Percentiles rank a stretch among this genome's conserved stretches.
These are phyloP conservation scores for Pararge aegeria DNA, from an alignment of 1,140 invertebrate genomes.

Conservation along the genomic window DNA sequence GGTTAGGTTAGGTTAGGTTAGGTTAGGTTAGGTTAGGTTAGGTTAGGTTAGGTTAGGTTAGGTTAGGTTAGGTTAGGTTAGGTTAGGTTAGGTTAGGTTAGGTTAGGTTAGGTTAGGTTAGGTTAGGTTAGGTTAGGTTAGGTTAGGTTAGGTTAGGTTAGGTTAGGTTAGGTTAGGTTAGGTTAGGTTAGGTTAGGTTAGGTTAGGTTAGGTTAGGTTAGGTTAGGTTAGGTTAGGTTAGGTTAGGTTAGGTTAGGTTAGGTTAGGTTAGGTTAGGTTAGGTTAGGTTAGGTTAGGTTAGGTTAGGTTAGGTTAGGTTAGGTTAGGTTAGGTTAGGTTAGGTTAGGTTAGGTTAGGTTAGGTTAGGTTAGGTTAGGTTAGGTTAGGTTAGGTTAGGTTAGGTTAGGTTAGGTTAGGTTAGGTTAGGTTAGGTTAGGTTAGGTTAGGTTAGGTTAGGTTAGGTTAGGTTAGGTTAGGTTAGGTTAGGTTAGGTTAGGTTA, in stretches of 20 bases:
- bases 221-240: conserved; percentile 14
- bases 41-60: conserved; percentile 18
- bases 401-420: conserved; percentile 8
- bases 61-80: conserved; percentile 18
- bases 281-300: conserved; percentile 14
- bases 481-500: conserved; percentile 8
- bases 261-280: conserved; percentile 14
- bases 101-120: conserved; percentile 16
- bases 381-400: conserved; percentile 8
- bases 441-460: conserved; percentile 8
- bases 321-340: conserved; percentile 14
- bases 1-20: conserved; percentile 14
- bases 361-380: conserved; percentile 13
- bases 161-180: conserved; percentile 15
- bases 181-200: conserved; percentile 14
- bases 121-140: conserved; percentile 14
- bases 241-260: conserved; percentile 14
- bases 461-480: conserved; percentile 8
- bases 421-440: conserved; percentile 8
- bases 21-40: conserved; percentile 14
- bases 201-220: conserved; percentile 14
- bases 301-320: conserved; percentile 14
- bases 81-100: conserved; percentile 18
- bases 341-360: conserved; percentile 14
- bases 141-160: conserved; percentile 14